These are phyloP conservation scores for human (Homo sapiens) DNA, from an alignment of 2,113 vertebrate species.

Conservation along the genomic window DNA sequence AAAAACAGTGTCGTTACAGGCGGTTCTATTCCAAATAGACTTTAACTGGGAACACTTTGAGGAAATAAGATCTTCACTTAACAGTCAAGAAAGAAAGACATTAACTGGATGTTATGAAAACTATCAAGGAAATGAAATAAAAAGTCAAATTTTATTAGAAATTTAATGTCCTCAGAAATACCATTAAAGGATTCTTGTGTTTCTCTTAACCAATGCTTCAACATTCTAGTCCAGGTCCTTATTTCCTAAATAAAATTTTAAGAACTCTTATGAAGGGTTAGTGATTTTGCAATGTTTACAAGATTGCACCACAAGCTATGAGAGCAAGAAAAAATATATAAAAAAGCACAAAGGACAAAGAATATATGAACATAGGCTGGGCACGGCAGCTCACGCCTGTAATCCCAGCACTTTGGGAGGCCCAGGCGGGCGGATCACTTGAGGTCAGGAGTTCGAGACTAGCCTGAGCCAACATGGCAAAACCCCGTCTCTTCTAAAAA, in stretches of 20 bases:
- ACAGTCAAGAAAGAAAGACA: constrained; percentile 53
- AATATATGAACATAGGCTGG: no score
- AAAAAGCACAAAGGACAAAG: constrained; percentile 1
- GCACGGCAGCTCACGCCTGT: no score
- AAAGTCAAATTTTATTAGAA: constrained; percentile 60
- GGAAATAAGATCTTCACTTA: constrained; percentile 63
- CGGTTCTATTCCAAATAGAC: constrained; percentile 40
- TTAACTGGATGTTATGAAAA: constrained; percentile 54
- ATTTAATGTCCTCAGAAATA: constrained; percentile 43
- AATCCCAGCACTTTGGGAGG: no score
- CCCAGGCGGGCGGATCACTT: no score
- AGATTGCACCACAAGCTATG: constrained; percentile 26
- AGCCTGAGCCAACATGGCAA: no score
- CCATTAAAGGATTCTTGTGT: constrained; percentile 13
- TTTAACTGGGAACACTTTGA: constrained; percentile 39
- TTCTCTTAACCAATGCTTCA: background rate
- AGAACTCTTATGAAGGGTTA: constrained; percentile 50
- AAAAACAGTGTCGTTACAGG: constrained; percentile 49
- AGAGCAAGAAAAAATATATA: background rate
- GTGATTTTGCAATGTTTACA: constrained; percentile 57
- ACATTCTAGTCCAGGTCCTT: constrained; percentile 30
- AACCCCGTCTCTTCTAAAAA: background rate
- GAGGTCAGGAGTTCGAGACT: no score
- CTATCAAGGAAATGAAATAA: constrained; percentile 57
- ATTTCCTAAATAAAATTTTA: constrained; percentile 60